Percentiles rank a stretch among this genome's conserved stretches.
Evolutionary conservation across 2,888 invertebrate genomes (phyloP).

Genomic region (Agrenia bidenticulata): DNA sequence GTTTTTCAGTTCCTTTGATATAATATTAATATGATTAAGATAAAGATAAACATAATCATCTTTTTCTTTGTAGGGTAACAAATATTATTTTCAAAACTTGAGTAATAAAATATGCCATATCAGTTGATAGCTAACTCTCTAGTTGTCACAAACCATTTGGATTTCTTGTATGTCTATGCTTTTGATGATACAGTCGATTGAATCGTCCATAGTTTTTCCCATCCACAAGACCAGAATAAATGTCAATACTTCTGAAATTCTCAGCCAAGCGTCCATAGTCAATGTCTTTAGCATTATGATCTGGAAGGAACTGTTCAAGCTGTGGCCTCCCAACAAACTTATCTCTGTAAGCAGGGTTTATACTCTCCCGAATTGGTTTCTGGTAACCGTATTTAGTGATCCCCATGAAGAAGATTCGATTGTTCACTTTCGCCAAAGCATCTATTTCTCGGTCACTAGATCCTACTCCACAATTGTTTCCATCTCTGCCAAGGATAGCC

Average conservation of each 20-base stretch:
- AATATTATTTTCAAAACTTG: constrained; percentile 6
- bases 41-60: too few relatives aligned
- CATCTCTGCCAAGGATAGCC: too few relatives aligned
- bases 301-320: constrained; percentile 40
- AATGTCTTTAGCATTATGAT: constrained; percentile 20
- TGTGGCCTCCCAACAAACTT: constrained; percentile 38
- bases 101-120: background rate
- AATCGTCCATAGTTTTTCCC: constrained; percentile 46
- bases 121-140: background rate
- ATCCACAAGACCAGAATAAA: constrained; percentile 48
- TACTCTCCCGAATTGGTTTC: constrained; percentile 42
- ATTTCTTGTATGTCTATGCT: constrained; percentile 39
- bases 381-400: constrained; percentile 42
- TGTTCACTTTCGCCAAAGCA: constrained; percentile 27
- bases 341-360: constrained; percentile 45
- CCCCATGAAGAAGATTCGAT: constrained; percentile 31
- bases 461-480: too few relatives aligned
- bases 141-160: constrained; percentile 34
- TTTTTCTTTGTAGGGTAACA: too few relatives aligned
- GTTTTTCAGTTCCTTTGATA: constrained; percentile 37
- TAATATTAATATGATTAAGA: too few relatives aligned
- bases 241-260: constrained; percentile 43
- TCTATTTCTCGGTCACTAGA: constrained; percentile 15
- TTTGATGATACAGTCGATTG: constrained; percentile 40
- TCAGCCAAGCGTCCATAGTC: constrained; percentile 44